Conservation (phyloP, 2,113 vertebrate species). For the Microcebus lehilahytsara region DNA sequence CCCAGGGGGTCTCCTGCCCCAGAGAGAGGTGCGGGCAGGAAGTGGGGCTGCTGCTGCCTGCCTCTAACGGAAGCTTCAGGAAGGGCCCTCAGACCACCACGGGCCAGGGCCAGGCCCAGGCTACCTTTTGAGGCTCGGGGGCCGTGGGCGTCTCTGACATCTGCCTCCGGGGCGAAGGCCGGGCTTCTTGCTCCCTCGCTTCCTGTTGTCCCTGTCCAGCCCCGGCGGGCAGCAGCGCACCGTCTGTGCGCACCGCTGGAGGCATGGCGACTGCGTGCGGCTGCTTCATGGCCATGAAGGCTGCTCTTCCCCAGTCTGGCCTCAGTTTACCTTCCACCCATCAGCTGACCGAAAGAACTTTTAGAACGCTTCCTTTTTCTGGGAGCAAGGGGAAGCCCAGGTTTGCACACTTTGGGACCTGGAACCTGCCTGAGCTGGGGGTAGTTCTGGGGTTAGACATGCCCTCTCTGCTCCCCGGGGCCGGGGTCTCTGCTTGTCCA, state of each 20-base stretch:
- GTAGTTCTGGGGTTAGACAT: background rate
- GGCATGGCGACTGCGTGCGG: rapidly evolving
- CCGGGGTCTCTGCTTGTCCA: background rate
- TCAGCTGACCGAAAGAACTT: background rate
- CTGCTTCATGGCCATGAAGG: background rate
- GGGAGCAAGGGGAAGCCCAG: background rate
- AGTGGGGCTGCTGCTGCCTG: background rate
- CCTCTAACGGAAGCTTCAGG: background rate
- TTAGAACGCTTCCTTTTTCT: background rate
- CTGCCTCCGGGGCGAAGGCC: background rate
- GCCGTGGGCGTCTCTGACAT: background rate
- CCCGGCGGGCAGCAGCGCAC: background rate
- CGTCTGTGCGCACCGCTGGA: rapidly evolving
- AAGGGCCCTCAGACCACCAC: no score
- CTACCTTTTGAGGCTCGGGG: background rate
- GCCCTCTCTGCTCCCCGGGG: background rate
- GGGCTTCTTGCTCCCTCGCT: background rate
- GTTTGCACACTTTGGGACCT: background rate
- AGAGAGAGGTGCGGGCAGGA: background rate
- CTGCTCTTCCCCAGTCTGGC: background rate
- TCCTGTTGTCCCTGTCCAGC: background rate
- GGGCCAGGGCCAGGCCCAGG: background rate
- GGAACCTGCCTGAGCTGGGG: background rate
- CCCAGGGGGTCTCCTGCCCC: background rate
- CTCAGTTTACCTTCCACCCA: background rate